phyloP scores from a whole-genome alignment of 2,797 vertebrate genomes.

The Alosa sapidissima region DNA sequence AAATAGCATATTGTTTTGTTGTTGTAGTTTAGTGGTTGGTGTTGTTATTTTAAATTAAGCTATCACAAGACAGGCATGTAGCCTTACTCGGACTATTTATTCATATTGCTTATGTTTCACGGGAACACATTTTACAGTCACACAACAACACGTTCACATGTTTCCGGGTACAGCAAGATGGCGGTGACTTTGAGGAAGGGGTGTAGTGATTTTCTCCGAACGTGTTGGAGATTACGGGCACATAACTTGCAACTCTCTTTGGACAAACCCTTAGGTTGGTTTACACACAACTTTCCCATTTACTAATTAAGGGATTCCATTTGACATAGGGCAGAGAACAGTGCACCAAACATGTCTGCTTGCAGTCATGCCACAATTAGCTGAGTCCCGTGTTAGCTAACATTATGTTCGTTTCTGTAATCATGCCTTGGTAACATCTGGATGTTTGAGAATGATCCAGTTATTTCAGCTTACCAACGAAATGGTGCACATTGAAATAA shows the following conservation, averaged over 20 bases:
- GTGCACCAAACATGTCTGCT: background rate
- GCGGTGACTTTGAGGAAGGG: constrained; percentile 43
- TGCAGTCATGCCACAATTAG: background rate
- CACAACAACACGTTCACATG: constrained; percentile 14
- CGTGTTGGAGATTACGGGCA: constrained; percentile 29
- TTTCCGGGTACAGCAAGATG: constrained; percentile 37
- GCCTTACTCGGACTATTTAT: background rate
- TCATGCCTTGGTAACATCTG: background rate
- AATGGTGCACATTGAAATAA: background rate
- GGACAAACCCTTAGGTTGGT: constrained; percentile 31
- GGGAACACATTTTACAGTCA: background rate
- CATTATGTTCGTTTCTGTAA: background rate
- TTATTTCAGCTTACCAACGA: background rate
- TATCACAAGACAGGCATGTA: too few species aligned
- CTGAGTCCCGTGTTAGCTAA: background rate
- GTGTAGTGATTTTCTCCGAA: constrained; percentile 20
- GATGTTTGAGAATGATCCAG: background rate
- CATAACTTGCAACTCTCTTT: background rate
- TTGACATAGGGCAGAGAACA: background rate
- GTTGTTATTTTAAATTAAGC: too few species aligned
- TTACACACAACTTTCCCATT: background rate
- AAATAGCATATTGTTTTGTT: too few species aligned
- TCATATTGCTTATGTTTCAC: background rate
- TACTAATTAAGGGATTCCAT: background rate
- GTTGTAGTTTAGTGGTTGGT: too few species aligned